Conservation (phyloP, 2,888 invertebrate species). For the Metallyticus violacea region DNA sequence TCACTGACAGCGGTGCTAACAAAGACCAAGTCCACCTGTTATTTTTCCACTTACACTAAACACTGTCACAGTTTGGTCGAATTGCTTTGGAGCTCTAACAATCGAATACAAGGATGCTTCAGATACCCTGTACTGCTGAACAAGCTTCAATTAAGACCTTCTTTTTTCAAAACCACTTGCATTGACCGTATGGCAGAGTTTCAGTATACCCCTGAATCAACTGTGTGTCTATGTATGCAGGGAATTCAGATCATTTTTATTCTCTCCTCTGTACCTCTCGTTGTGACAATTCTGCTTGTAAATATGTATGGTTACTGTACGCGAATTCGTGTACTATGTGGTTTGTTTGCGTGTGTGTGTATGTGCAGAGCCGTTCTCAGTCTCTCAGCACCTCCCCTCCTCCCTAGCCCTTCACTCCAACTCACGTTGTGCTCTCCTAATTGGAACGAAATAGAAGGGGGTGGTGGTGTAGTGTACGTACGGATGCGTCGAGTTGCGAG, state of each 20-base stretch:
- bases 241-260: neutral
- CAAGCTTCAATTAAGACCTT: too few relatives aligned
- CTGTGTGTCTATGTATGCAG: neutral
- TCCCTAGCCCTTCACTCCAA: neutral
- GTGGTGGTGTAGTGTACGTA: neutral
- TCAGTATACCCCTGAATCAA: too few relatives aligned
- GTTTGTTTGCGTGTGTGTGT: neutral
- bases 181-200: neutral
- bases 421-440: neutral
- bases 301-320: neutral
- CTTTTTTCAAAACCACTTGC: neutral
- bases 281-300: neutral
- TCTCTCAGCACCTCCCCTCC: neutral
- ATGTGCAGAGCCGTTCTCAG: neutral
- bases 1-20: too few relatives aligned
- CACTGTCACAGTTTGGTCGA: too few relatives aligned
- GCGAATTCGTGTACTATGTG: neutral
- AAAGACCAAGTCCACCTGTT: too few relatives aligned
- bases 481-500: neutral
- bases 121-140: too few relatives aligned
- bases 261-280: neutral
- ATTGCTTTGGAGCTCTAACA: too few relatives aligned
- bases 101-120: too few relatives aligned
- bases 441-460: conserved; percentile 12
- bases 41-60: too few relatives aligned